Evolutionary conservation across 2,888 invertebrate species (phyloP).

Genomic region (Epistrophe grossulariae): DNA sequence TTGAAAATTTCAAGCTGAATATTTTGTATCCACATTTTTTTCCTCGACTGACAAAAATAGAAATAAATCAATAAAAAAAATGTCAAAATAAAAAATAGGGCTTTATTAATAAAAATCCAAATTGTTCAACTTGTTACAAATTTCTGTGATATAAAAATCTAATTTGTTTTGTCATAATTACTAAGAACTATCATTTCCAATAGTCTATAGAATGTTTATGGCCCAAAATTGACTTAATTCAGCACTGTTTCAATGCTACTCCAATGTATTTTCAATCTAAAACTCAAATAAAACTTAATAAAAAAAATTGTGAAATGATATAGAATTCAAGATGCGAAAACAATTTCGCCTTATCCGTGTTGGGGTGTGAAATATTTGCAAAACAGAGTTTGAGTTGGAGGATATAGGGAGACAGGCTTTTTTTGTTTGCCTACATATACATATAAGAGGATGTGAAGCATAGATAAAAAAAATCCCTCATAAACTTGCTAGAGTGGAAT

Average conservation of each 20-base stretch:
- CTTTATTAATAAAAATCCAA: too few relatives aligned
- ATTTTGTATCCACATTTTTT: too few relatives aligned
- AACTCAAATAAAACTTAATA: not conserved
- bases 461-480: not conserved
- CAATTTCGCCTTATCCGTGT: not conserved
- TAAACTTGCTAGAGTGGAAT: not conserved
- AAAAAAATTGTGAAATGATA: not conserved
- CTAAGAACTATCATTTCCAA: too few relatives aligned
- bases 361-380: not conserved
- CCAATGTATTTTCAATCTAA: not conserved
- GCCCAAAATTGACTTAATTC: not conserved
- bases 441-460: not conserved
- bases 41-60: too few relatives aligned
- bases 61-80: too few relatives aligned
- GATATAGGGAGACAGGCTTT: not conserved
- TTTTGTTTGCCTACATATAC: not conserved
- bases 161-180: too few relatives aligned
- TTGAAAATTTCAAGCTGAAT: too few relatives aligned
- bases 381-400: not conserved
- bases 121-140: too few relatives aligned
- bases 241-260: not conserved
- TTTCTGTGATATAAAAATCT: too few relatives aligned
- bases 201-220: too few relatives aligned
- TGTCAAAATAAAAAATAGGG: too few relatives aligned
- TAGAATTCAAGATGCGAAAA: not conserved